Conservation (phyloP, 1,140 invertebrate genomes). For the Aporrectodea caliginosa region DNA sequence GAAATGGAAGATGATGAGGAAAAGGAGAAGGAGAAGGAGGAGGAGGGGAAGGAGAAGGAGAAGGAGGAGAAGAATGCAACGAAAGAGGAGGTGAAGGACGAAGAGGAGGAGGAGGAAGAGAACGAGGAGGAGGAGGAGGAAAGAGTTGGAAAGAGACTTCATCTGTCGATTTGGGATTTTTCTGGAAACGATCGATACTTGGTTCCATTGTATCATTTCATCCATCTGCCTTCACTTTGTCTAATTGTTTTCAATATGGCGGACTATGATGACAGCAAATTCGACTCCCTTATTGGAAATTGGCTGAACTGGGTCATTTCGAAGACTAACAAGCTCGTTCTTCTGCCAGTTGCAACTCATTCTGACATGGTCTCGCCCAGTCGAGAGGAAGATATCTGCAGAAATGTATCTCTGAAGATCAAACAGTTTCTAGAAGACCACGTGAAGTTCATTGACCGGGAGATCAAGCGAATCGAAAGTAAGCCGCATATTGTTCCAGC, state of each 20-base stretch:
- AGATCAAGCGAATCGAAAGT: slow-evolving; percentile 43
- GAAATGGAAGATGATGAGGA: slow-evolving; percentile 37
- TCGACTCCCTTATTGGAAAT: slow-evolving; percentile 43
- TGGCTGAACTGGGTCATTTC: slow-evolving; percentile 53
- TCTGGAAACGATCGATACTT: slow-evolving; percentile 47
- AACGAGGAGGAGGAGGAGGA: background rate
- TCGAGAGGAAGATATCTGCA: slow-evolving; percentile 37
- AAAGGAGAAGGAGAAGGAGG: slow-evolving; percentile 35
- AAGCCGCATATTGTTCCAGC: slow-evolving; percentile 45
- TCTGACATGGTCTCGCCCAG: slow-evolving; percentile 37
- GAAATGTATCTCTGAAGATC: slow-evolving; percentile 28
- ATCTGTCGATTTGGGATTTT: slow-evolving; percentile 46
- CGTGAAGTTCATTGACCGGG: slow-evolving; percentile 36
- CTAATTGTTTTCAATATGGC: slow-evolving; percentile 50
- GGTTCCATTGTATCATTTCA: slow-evolving; percentile 47
- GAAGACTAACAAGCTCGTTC: slow-evolving; percentile 46
- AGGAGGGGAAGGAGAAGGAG: background rate
- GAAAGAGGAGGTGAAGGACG: no score
- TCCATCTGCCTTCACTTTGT: slow-evolving; percentile 45
- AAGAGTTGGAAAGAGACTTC: background rate
- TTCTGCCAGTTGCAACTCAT: slow-evolving; percentile 48
- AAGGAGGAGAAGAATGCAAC: background rate
- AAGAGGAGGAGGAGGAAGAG: slow-evolving; percentile 31
- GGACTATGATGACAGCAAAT: slow-evolving; percentile 41
- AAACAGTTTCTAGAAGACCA: slow-evolving; percentile 16